Evolutionary conservation across 2,888 invertebrate genomes (phyloP).

Genomic region (Pherbina coryleti): DNA sequence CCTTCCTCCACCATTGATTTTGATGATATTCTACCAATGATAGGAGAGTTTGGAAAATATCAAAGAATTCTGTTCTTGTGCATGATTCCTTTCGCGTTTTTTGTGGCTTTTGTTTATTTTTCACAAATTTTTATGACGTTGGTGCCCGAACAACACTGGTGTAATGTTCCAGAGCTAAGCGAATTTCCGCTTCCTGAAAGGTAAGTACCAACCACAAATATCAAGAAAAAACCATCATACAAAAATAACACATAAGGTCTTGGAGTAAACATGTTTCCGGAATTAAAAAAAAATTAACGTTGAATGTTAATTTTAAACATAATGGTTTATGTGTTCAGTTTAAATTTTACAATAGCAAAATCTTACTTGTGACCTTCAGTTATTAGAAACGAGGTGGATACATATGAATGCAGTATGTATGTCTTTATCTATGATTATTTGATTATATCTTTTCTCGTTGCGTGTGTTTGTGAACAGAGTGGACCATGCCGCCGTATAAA

Average conservation of each 20-base stretch:
- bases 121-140: slow-evolving; percentile 90
- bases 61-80: slow-evolving; percentile 85
- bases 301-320: too few species aligned
- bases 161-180: slow-evolving; percentile 71
- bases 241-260: slow-evolving; percentile 1
- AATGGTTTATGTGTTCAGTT: background rate
- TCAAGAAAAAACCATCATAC: background rate
- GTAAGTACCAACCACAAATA: slow-evolving; percentile 69
- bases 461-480: slow-evolving; percentile 1
- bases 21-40: slow-evolving; percentile 84
- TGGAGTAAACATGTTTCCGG: slow-evolving; percentile 12
- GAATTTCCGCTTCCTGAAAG: slow-evolving; percentile 79
- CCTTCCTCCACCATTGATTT: slow-evolving; percentile 74
- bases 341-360: background rate
- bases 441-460: background rate
- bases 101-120: slow-evolving; percentile 90
- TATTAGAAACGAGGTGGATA: slow-evolving; percentile 17
- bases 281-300: background rate
- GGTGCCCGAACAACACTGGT: slow-evolving; percentile 86
- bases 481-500: background rate
- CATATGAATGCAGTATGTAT: slow-evolving; percentile 1
- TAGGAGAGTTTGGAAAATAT: slow-evolving; percentile 88
- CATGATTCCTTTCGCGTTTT: slow-evolving; percentile 90
- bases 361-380: slow-evolving; percentile 13
- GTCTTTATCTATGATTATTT: slow-evolving; percentile 21